A percentile compares a stretch with the other conserved stretches of the same genome.
phyloP scores from a whole-genome alignment of 2,888 invertebrate species.

The Caenorhabditis sp. region DNA sequence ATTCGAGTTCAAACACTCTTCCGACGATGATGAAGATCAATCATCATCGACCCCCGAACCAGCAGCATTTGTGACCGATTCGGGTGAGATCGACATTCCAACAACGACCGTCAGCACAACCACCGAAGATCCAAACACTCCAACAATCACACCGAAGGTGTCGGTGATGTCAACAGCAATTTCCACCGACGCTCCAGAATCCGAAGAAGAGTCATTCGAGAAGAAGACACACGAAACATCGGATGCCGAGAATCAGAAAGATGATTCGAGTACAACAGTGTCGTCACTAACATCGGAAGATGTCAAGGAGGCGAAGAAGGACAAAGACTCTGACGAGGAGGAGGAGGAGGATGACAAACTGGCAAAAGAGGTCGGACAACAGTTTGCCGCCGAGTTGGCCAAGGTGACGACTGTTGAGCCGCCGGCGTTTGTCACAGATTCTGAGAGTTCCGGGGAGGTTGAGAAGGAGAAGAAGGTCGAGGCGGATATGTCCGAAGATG shows the following conservation, averaged over 20 bases:
- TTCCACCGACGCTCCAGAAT: conserved; percentile 16
- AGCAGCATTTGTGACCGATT: conserved; percentile 21
- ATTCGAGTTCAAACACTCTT: not conserved
- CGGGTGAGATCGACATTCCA: conserved; percentile 22
- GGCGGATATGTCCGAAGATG: conserved; percentile 10
- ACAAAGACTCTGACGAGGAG: conserved; percentile 9
- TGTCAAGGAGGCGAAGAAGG: conserved; percentile 6
- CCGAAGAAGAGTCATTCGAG: conserved; percentile 19
- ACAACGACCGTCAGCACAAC: conserved; percentile 5
- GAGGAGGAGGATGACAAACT: conserved; percentile 29
- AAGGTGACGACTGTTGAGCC: conserved; percentile 11
- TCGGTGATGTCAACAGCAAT: conserved; percentile 11
- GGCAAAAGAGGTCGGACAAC: conserved; percentile 34
- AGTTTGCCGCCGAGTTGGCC: conserved; percentile 33
- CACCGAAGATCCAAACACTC: conserved; percentile 24
- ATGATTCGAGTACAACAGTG: conserved; percentile 3
- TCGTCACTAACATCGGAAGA: conserved; percentile 4
- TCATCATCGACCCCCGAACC: conserved; percentile 7
- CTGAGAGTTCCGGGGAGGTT: not conserved
- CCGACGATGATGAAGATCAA: too few species aligned
- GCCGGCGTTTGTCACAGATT: conserved; percentile 7
- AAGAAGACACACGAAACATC: conserved; percentile 22
- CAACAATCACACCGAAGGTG: conserved; percentile 26
- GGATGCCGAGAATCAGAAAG: conserved; percentile 17
- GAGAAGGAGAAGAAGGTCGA: conserved; percentile 5